Evolutionary conservation across 2,113 vertebrate genomes (phyloP).

Genomic region (Dasyurus viverrinus): DNA sequence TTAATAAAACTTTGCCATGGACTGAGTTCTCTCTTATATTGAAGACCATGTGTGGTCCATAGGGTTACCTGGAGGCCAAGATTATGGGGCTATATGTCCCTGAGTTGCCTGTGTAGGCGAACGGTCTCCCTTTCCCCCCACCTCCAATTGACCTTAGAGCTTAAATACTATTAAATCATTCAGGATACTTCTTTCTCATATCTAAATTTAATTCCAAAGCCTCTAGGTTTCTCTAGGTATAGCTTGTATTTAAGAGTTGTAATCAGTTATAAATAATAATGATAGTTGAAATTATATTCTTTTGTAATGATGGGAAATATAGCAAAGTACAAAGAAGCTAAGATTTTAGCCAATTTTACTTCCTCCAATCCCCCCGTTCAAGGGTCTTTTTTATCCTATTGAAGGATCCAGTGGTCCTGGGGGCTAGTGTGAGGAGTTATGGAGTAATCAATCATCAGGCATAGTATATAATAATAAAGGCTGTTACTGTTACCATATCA

Average conservation of each 20-base stretch:
- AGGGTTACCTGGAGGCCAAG: not conserved
- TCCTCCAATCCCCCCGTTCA: not conserved
- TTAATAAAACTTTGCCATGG: not conserved
- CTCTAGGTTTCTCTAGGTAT: not conserved
- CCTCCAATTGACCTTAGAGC: not conserved
- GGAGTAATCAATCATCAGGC: not conserved
- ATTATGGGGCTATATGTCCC: not conserved
- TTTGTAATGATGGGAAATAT: not conserved
- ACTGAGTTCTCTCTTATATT: conserved; percentile 2
- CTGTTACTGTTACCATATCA: not conserved
- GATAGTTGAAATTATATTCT: not conserved
- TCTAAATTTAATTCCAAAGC: not conserved
- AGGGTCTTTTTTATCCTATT: not conserved
- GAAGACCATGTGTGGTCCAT: not conserved
- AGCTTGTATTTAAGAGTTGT: not conserved
- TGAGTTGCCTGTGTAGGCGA: no score
- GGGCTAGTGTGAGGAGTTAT: not conserved
- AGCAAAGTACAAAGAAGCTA: not conserved
- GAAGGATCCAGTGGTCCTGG: not conserved
- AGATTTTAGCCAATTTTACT: no score
- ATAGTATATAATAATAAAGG: not conserved
- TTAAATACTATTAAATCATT: not conserved
- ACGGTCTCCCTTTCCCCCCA: not conserved
- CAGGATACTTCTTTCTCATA: not conserved
- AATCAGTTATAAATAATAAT: not conserved